Base-by-base conservation (phyloP, 2,113 vertebrate species). In the Cheilinus undulatus region DNA sequence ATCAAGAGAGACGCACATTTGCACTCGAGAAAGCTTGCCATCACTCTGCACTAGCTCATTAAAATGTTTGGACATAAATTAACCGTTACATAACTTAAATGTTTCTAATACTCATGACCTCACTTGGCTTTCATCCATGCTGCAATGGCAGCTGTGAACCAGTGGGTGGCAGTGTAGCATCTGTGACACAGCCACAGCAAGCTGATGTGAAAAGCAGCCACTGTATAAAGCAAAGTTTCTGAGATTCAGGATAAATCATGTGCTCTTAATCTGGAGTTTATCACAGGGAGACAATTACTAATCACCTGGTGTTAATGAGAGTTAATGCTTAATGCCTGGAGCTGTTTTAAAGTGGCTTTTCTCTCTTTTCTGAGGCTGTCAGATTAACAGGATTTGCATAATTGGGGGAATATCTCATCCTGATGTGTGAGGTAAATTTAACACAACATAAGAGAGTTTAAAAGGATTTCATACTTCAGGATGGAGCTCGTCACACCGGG, bases 381-480 rank as follows among this genome's bases (percentile, higher is more conserved):
- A 68, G 61, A 80, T 90, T 74, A 83, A 40, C 38, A 43, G 71
- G 58, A 86, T 89, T 86, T 77, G 40, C 77, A 70, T 84, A 78
- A 83, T 77, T 45, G 52, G 46, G 2, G 52, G 50, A 57, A 65
- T 53, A 20, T 78, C 50, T 75, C 7, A 54, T 74, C 71, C 42
- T 50, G 61, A 67, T 38, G 26, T 30, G 53, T 52, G 45, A 19
- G 50, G 58, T 45, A 27, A 52, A 62, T 48, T 67, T 27, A 56
- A 61, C 17, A 12, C 49, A n/a, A 28, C 59, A 82, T 57, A 65
- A 74, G 57, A 53, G 49, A 40, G n/a, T 49, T 22, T 60, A 56
- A 84, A 45, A 11, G 58, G 73, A 73, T 80, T 73, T 78, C 36
- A 62, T 7, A 24, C 3, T 17, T 1, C 7, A 38, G 23, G 69